Base-by-base conservation (phyloP, 2,888 invertebrate genomes). In the Cephus runcator region DNA sequence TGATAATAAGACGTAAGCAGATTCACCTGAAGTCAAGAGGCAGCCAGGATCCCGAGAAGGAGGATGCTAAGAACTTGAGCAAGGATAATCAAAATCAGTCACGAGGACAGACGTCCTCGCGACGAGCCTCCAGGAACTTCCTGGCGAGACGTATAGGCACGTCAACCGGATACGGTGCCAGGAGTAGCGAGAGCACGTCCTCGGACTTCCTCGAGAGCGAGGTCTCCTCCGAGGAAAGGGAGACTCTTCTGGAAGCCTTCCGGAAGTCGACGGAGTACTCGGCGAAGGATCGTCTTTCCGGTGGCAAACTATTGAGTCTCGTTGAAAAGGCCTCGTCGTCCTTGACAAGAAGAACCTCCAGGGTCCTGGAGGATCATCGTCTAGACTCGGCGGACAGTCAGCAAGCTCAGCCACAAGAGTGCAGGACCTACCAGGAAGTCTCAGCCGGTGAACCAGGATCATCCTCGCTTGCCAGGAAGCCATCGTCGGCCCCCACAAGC, bases 1-100 rank as follows among this genome's bases (percentile, higher is more conserved):
- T 90, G 78, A 86, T 90, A 71, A 90, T 90, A 78, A 86, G 90
- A 34, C 85, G 90, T 40, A 90, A 90, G 79, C 87, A 87, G 56
- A 88, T 90, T 33, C 79, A 83, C 69, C 81, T 83, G 6, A 81
- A 80, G 76, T 31, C 83, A 12, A 12, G 71, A 3, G 30, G n/a
- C 12, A 34, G n/a, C 15, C 75, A 71, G 69, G 33, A 35, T 35
- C 69, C 40, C 15, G 34, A 69, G 15, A 31, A 69, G 1, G 78
- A 78, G 33, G 80, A 80, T 40, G 34, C 75, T 34, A 68, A 77
- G 23, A 23, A 3, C 31, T 31, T 34, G 71, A 71, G 6, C 1
- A 33, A 71, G 76, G 69, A 73, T 78, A 69, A 69, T 80, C 73
- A 80, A 12, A 69, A 9, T 68, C 30, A n/a, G 69, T 33, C 34